Conservation (phyloP, 2,113 vertebrate genomes). For the Mormoops blainvillei region DNA sequence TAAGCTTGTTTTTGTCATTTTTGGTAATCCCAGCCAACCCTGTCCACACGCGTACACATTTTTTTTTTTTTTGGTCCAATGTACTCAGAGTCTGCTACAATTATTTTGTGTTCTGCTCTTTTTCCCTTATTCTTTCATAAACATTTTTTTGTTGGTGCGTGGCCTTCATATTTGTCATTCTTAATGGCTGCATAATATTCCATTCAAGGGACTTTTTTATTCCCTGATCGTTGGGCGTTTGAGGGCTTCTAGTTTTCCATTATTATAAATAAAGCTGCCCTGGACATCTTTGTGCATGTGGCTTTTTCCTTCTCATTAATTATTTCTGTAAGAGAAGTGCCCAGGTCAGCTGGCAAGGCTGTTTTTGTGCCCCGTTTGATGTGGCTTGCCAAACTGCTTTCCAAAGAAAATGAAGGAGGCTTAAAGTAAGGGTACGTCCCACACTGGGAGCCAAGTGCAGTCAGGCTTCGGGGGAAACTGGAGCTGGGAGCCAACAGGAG, state of each 20-base stretch:
- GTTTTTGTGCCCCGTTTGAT: constrained; percentile 45
- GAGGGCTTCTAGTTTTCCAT: background rate
- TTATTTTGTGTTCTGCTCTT: background rate
- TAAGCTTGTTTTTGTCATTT: background rate
- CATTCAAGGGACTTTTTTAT: background rate
- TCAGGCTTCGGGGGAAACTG: constrained; percentile 5
- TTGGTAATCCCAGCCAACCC: background rate
- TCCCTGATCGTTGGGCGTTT: background rate
- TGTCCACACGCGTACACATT: no score
- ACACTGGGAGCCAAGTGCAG: constrained; percentile 13
- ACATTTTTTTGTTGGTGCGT: background rate
- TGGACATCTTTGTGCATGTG: constrained; percentile 31
- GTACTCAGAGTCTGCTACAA: background rate
- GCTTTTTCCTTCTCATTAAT: constrained; percentile 64
- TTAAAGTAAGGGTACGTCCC: constrained; percentile 24
- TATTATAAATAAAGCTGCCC: constrained; percentile 6
- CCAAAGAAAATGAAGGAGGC: constrained; percentile 43
- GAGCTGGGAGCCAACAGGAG: background rate
- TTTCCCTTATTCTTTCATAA: background rate
- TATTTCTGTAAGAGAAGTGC: constrained; percentile 59
- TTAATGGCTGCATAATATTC: constrained; percentile 70
- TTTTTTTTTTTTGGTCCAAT: background rate
- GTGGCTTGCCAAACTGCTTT: constrained; percentile 55
- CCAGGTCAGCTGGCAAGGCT: constrained; percentile 14
- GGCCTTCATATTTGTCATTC: background rate